A percentile compares a stretch with the other conserved stretches of the same genome.
These are phyloP conservation scores for Austrofundulus limnaeus DNA, from an alignment of 2,113 vertebrate genomes.

Conservation along the genomic window DNA sequence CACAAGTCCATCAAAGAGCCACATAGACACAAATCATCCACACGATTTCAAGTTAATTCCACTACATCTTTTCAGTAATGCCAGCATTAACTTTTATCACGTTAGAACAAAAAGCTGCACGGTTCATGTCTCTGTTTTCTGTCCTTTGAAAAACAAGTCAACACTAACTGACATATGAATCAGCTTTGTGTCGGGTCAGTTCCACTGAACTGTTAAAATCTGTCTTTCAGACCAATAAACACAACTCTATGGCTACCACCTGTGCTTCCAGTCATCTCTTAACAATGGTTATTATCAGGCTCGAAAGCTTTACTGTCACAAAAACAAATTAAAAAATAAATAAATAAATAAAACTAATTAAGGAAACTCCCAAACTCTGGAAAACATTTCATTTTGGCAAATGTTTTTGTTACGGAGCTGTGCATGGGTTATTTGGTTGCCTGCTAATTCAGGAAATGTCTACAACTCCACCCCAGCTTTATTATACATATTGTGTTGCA, in stretches of 20 bases:
- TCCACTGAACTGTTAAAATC: conserved; percentile 40
- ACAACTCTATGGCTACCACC: conserved; percentile 63
- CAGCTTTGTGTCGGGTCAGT: conserved; percentile 35
- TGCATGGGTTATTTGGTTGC: conserved; percentile 30
- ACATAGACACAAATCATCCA: too few relatives aligned
- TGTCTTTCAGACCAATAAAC: conserved; percentile 17
- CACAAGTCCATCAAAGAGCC: too few relatives aligned
- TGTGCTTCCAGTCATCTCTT: conserved; percentile 65
- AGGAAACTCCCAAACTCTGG: conserved; percentile 64
- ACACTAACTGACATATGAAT: conserved; percentile 32
- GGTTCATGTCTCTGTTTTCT: conserved; percentile 16
- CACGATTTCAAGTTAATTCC: too few relatives aligned
- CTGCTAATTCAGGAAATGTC: conserved; percentile 59
- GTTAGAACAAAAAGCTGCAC: background rate
- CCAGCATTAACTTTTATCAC: too few relatives aligned
- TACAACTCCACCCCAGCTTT: conserved; percentile 37
- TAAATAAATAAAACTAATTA: conserved; percentile 17
- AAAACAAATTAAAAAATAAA: conserved; percentile 4
- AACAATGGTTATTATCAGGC: conserved; percentile 68
- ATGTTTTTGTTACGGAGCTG: conserved; percentile 34
- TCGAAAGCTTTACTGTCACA: conserved; percentile 33
- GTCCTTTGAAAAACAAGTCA: conserved; percentile 32
- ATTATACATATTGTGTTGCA: conserved; percentile 13
- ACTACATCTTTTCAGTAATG: too few relatives aligned
- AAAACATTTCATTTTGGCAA: conserved; percentile 71